Percentiles rank a stretch among this genome's conserved stretches.
These are phyloP conservation scores for Florisuga fusca DNA, from an alignment of 2,797 vertebrate species.

Conservation along the genomic window DNA sequence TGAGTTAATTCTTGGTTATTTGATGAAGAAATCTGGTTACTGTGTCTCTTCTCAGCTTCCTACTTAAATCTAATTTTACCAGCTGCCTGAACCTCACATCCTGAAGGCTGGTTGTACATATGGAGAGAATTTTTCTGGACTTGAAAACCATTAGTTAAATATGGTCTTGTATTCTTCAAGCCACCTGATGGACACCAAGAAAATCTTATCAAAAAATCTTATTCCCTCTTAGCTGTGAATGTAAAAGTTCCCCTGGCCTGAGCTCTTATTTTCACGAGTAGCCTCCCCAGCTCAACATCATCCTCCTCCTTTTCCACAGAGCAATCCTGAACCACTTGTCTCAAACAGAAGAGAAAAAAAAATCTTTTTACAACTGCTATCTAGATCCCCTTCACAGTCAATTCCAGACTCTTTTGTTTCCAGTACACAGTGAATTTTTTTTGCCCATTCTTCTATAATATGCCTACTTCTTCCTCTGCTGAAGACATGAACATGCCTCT, in stretches of 20 bases:
- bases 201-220: neutral
- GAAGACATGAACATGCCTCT: neutral
- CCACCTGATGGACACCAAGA: neutral
- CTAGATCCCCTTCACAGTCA: neutral
- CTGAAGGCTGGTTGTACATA: neutral
- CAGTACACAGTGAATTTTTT: neutral
- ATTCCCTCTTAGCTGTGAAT: neutral
- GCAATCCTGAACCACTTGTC: neutral
- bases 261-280: neutral
- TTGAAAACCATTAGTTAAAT: neutral
- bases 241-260: neutral
- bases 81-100: neutral
- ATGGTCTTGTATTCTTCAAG: neutral
- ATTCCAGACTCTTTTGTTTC: neutral
- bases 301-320: neutral
- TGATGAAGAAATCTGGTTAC: neutral
- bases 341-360: neutral
- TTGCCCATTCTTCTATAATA: neutral
- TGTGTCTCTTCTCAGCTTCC: neutral
- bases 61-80: neutral
- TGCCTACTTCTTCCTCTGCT: neutral
- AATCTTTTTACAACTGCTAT: neutral
- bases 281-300: neutral
- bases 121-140: neutral
- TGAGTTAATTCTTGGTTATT: neutral